Percentiles rank a stretch among this genome's conserved stretches.
Evolutionary conservation across 2,113 vertebrate species (phyloP).

Genomic region (Grus americana): DNA sequence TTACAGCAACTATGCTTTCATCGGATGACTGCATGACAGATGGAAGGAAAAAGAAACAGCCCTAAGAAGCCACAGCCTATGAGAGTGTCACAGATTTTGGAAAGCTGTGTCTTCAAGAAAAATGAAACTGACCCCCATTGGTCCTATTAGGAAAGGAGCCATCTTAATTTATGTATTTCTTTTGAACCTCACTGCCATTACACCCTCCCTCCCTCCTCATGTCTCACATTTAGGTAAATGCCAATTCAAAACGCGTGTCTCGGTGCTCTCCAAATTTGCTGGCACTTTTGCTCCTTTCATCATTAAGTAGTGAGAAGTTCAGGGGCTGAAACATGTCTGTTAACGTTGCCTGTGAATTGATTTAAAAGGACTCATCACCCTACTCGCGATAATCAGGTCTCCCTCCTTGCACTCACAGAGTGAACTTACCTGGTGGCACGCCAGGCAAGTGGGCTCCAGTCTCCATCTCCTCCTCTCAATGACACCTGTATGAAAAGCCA

Average conservation of each 20-base stretch:
- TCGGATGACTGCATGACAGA: neutral
- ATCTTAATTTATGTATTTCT: neutral
- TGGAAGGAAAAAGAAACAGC: neutral
- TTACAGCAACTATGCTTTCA: rapidly evolving
- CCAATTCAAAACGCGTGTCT: rapidly evolving
- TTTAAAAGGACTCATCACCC: neutral
- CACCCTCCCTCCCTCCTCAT: neutral
- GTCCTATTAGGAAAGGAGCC: neutral
- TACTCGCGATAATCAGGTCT: neutral
- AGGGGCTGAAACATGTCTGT: neutral
- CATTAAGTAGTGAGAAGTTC: neutral
- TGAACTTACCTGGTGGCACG: rapidly evolving
- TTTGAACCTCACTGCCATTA: neutral
- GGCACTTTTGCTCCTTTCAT: neutral
- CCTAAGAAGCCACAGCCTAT: neutral
- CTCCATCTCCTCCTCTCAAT: neutral
- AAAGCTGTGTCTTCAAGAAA: neutral
- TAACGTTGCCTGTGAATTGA: neutral
- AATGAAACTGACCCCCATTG: neutral
- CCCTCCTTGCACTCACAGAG: neutral
- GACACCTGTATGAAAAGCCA: neutral
- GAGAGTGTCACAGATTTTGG: neutral
- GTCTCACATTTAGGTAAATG: neutral
- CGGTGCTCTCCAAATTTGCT: neutral
- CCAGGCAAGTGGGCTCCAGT: neutral